Evolutionary conservation across 1,140 invertebrate species (phyloP), one percentile per base, ranked within the genome.

Genomic region (Ylistrum balloti): DNA sequence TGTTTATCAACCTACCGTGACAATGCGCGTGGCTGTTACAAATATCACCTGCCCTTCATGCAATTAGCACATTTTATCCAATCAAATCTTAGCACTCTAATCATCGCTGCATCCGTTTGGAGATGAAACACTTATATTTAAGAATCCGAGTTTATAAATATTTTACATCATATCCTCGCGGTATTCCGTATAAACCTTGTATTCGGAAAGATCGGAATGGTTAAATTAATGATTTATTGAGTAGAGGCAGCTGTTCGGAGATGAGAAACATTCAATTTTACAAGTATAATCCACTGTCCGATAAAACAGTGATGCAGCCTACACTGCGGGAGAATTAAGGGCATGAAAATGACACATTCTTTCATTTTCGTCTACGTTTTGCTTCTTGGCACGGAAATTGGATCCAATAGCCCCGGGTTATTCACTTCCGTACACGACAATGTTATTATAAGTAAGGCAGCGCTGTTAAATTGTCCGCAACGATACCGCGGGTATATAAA

Each of bases 311-410:
- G 56, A 33, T 86, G 38, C 48, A 88, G 74, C 85, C 38, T 88
- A 86, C 88, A 88, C 33, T 33, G 20, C 90, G 90, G 88, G 87
- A 33, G 88, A 90, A 91, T 91, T 87, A 91, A 91, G 88, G 90
- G 87, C 85, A 91, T 91, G 90, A 91, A 88, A 88, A 91, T 33
- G 90, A 91, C 90, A 91, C 74, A 35, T 91, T 91, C 74, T 56
- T 35, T 91, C 35, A 45, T 91, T 88, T 89, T 85, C 33, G 33
- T 85, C 56, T 89, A 33, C 33, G 33, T 28, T 34, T 91, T 56
- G 87, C 88, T 91, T 86, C 90, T 45, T 88, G 34, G 48, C 45
- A 34, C 90, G 90, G 90, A 91, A 91, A 91, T 91, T 85, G 88
- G 38, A 88, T 88, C 85, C 41, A 33, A 88, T 48, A 85, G 90